phyloP scores from a whole-genome alignment of 2,113 vertebrate genomes.

The Clarias macrocephalus region DNA sequence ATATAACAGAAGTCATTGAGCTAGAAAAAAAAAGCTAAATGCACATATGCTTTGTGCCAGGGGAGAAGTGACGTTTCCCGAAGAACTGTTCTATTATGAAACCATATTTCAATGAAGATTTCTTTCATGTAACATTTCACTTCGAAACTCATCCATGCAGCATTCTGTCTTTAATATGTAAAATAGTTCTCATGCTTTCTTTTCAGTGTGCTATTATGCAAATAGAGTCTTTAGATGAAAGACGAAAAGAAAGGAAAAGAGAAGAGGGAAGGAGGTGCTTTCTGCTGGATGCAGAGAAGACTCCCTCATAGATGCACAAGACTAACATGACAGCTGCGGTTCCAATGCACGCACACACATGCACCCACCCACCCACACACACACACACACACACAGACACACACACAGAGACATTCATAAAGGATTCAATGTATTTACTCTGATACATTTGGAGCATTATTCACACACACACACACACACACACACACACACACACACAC shows the following conservation, averaged over 20 bases:
- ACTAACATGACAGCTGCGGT: slow-evolving; percentile 43
- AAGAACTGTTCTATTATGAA: slow-evolving; percentile 48
- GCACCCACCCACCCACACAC: slow-evolving; percentile 4
- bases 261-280: slow-evolving; percentile 39
- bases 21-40: neutral
- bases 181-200: slow-evolving; percentile 50
- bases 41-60: slow-evolving; percentile 25
- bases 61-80: slow-evolving; percentile 24
- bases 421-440: neutral
- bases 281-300: slow-evolving; percentile 21
- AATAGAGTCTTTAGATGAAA: slow-evolving; percentile 44
- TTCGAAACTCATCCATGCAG: slow-evolving; percentile 45
- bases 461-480: neutral
- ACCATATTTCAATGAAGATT: slow-evolving; percentile 59
- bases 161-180: slow-evolving; percentile 68
- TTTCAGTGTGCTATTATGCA: slow-evolving; percentile 49
- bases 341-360: neutral
- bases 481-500: too few species aligned
- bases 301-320: slow-evolving; percentile 30
- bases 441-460: neutral
- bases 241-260: slow-evolving; percentile 37
- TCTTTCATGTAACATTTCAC: slow-evolving; percentile 62
- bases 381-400: slow-evolving; percentile 13
- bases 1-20: slow-evolving; percentile 10
- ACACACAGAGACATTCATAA: neutral